A percentile compares a stretch with the other conserved stretches of the same genome.
Conservation (phyloP, 2,888 invertebrate genomes). For the Craniophora ligustri region DNA sequence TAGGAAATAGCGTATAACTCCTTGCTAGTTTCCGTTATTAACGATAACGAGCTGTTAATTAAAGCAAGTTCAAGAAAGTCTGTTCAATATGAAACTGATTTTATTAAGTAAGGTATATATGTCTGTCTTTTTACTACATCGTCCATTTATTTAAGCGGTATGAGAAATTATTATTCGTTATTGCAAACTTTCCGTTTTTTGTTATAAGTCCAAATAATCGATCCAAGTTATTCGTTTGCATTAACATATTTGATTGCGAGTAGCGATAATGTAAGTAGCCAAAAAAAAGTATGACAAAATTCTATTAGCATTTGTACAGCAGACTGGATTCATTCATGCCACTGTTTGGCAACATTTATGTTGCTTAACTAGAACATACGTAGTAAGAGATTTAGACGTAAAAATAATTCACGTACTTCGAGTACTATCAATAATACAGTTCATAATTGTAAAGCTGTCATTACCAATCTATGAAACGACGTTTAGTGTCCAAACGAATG, state of each 20-base stretch:
- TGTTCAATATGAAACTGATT: too few relatives aligned
- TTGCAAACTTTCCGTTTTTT: slow-evolving; percentile 40
- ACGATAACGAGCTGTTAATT: slow-evolving; percentile 24
- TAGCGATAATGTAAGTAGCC: slow-evolving; percentile 15
- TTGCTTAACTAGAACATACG: not conserved
- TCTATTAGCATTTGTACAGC: slow-evolving; percentile 40
- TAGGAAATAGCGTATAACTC: slow-evolving; percentile 38
- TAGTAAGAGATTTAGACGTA: too few relatives aligned
- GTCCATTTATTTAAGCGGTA: not conserved
- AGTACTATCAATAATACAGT: slow-evolving; percentile 15
- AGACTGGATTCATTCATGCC: not conserved
- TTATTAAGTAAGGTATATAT: not conserved
- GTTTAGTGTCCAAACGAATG: slow-evolving; percentile 21
- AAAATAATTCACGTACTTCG: too few relatives aligned
- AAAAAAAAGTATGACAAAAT: slow-evolving; percentile 46
- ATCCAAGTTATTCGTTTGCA: slow-evolving; percentile 14
- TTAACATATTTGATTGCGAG: slow-evolving; percentile 30
- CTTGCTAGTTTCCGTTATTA: slow-evolving; percentile 37
- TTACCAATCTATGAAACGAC: slow-evolving; percentile 8
- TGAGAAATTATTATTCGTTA: not conserved
- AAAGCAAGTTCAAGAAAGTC: slow-evolving; percentile 2
- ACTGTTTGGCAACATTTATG: slow-evolving; percentile 9
- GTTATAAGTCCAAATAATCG: slow-evolving; percentile 2
- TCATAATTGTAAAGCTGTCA: slow-evolving; percentile 6
- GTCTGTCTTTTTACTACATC: not conserved